A percentile compares a stretch with the other conserved stretches of the same genome.
Evolutionary conservation across 1,140 invertebrate species (phyloP).

Genomic region (Bombus waltoni): DNA sequence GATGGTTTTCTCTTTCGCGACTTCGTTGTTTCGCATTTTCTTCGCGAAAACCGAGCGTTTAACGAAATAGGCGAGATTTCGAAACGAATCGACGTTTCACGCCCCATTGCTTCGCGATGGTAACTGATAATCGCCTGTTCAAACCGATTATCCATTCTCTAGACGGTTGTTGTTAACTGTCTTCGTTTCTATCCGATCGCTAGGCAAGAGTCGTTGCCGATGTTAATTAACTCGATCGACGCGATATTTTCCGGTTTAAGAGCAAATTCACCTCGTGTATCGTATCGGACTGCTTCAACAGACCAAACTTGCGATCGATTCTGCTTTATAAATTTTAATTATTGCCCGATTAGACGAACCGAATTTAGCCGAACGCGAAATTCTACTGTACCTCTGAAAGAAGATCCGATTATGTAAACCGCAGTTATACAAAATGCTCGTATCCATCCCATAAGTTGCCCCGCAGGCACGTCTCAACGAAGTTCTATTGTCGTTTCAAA

Average conservation of each 20-base stretch:
- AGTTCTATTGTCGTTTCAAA: too few species aligned
- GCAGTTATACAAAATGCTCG: neutral
- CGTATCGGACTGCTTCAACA: too few species aligned
- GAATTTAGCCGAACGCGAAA: too few species aligned
- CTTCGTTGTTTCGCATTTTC: neutral
- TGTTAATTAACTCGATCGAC: neutral
- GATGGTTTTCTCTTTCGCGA: constrained; percentile 24
- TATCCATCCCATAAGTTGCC: neutral
- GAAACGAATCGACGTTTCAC: constrained; percentile 5
- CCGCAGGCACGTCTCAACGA: neutral
- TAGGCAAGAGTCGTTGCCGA: too few species aligned
- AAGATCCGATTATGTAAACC: neutral
- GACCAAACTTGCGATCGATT: too few species aligned
- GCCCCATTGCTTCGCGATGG: neutral
- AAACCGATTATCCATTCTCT: constrained; percentile 12
- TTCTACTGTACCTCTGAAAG: too few species aligned
- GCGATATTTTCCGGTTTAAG: neutral
- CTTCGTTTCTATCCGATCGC: neutral
- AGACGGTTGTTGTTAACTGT: neutral
- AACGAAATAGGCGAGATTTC: neutral
- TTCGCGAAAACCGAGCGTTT: neutral
- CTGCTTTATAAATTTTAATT: too few species aligned
- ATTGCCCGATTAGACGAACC: neutral
- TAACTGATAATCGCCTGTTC: neutral
- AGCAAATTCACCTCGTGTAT: neutral